Evolutionary conservation across 2,888 invertebrate species (phyloP).

Genomic region (Mylabris sibirica): DNA sequence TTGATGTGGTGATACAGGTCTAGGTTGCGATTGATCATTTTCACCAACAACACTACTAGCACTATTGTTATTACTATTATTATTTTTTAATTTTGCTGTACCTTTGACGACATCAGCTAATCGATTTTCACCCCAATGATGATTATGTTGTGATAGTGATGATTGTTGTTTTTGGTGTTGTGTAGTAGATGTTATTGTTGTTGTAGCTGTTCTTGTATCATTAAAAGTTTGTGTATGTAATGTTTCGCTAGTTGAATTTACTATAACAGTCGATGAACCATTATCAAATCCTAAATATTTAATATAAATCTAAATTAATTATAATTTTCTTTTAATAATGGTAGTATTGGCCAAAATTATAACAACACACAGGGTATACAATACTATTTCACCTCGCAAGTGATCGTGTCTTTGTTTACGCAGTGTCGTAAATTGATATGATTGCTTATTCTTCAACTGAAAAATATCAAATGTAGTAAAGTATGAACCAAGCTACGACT

Average conservation of each 20-base stretch:
- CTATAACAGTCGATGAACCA: conserved; percentile 35
- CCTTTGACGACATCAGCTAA: conserved; percentile 83
- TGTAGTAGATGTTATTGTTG: not conserved
- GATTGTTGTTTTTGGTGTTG: too few relatives aligned
- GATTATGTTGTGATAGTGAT: conserved; percentile 41
- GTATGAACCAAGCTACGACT: too few relatives aligned
- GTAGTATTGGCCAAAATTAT: not conserved
- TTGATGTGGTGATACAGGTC: conserved; percentile 55
- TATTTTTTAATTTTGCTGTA: conserved; percentile 68
- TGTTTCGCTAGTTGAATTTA: conserved; percentile 53
- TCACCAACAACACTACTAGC: conserved; percentile 52
- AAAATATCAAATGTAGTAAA: too few relatives aligned
- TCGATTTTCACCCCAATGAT: conserved; percentile 68
- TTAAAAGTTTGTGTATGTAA: conserved; percentile 45
- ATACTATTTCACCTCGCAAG: too few relatives aligned
- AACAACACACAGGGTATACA: too few relatives aligned
- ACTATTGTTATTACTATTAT: conserved; percentile 51
- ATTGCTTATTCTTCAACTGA: too few relatives aligned
- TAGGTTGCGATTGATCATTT: conserved; percentile 48
- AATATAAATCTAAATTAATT: not conserved
- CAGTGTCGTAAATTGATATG: too few relatives aligned
- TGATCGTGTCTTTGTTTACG: too few relatives aligned
- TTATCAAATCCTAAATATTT: conserved; percentile 43
- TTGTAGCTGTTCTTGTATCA: conserved; percentile 39
- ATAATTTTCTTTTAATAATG: not conserved